Evolutionary conservation across 2,888 invertebrate species (phyloP), one percentile per base, ranked within the genome.

Genomic region (Nysson spinosus): DNA sequence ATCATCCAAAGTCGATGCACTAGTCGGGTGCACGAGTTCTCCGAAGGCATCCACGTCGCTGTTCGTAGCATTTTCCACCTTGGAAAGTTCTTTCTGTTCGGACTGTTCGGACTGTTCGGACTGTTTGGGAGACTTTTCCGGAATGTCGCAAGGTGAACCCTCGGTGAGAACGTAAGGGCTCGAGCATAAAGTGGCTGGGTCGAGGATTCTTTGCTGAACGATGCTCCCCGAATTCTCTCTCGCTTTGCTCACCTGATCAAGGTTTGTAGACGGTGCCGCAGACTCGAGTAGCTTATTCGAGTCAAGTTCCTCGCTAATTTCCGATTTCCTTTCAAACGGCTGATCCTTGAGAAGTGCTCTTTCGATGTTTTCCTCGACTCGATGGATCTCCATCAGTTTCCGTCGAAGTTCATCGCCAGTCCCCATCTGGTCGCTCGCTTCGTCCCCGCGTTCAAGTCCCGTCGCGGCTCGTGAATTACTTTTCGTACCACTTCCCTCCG

Each of bases 141-240:
- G 86, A 46, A 87, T 86, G 2, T 86, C 84, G 34, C 78, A 77
- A 0, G 85, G 85, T 2, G 83, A 84, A 40, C 84, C 86, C 71
- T 86, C 86, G 0, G 83, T 81, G 2, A 86, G 76, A 6, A 86
- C 63, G 40, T 84, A 83, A 1, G 80, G 70, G 34, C 58, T 1
- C 40, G 66, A 0, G 67, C 20, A 3, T 24, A 2, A 7, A 1
- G n/a, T 1, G 7, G 6, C 3, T n/a, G 17, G 52, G 11, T 4
- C 6, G 7, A 3, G n/a, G 7, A 20, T 7, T 7, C 0, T 9
- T 5, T 4, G 6, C 30, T n/a, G 4, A 30, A 9, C 30, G 40
- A n/a, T n/a, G n/a, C 2, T 20, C n/a, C 2, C n/a, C 4, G 42
- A 17, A 16, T 12, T 7, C n/a, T 0, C 20, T 3, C 9, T 30